These are phyloP conservation scores for Cryptomyrus ogoouensis DNA, from an alignment of 2,113 vertebrate genomes.

Conservation along the genomic window DNA sequence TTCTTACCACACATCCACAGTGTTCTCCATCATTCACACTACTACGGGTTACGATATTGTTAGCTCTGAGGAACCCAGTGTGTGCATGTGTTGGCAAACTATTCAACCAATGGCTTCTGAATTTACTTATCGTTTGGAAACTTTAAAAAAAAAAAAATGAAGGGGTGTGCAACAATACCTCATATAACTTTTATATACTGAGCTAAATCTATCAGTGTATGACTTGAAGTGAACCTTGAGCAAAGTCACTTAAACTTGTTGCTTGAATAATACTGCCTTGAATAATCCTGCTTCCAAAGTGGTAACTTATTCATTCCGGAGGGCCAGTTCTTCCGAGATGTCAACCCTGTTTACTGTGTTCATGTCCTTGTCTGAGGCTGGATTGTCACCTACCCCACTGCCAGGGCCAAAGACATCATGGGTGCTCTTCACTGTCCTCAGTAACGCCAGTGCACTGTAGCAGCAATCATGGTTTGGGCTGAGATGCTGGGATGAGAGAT, in stretches of 20 bases:
- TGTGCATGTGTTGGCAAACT: neutral
- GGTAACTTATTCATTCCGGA: neutral
- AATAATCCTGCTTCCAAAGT: neutral
- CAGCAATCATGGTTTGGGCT: neutral
- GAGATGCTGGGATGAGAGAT: neutral
- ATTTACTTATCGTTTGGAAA: neutral
- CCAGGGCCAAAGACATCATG: constrained; percentile 37
- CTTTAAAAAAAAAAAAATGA: neutral
- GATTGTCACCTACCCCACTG: constrained; percentile 9
- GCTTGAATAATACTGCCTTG: neutral
- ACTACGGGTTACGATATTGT: neutral
- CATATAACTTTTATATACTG: neutral
- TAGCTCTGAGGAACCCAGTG: neutral
- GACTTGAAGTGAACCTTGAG: neutral
- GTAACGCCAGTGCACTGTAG: constrained; percentile 20
- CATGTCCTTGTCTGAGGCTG: neutral
- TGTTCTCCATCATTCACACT: neutral
- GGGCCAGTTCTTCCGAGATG: neutral
- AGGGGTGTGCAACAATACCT: neutral
- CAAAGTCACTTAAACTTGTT: neutral
- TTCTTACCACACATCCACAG: neutral
- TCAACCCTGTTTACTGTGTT: neutral
- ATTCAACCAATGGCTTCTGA: neutral
- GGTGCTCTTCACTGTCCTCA: constrained; percentile 22
- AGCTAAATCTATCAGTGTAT: neutral